Conservation (phyloP, 2,888 invertebrate species). For the Pherbina coryleti region DNA sequence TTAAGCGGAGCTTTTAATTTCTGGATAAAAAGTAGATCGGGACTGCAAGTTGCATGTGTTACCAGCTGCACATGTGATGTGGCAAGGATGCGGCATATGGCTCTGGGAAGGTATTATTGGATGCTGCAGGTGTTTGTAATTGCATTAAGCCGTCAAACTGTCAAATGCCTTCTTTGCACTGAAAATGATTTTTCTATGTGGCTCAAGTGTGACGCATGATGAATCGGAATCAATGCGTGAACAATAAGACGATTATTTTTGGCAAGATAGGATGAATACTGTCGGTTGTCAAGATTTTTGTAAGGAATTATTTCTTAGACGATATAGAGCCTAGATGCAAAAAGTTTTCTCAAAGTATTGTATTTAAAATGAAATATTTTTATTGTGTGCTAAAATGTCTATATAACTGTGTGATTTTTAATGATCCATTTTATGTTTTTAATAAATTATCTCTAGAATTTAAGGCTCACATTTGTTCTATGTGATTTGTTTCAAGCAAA, state of each 20-base stretch:
- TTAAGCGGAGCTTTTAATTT: constrained; percentile 29
- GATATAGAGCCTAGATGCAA: too few relatives aligned
- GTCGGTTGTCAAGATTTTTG: not conserved
- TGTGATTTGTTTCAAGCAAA: too few relatives aligned
- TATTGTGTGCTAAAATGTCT: too few relatives aligned
- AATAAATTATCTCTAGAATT: too few relatives aligned
- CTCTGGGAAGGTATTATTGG: constrained; percentile 19
- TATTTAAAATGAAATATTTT: too few relatives aligned
- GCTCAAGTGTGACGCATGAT: not conserved
- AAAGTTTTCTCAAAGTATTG: too few relatives aligned
- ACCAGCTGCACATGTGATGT: constrained; percentile 8
- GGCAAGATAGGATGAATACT: not conserved
- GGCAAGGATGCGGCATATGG: constrained; percentile 6
- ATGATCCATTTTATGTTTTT: too few relatives aligned
- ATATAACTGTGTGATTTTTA: too few relatives aligned
- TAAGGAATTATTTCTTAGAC: too few relatives aligned
- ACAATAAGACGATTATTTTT: not conserved
- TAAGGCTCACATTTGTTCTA: too few relatives aligned
- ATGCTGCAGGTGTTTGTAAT: constrained; percentile 38
- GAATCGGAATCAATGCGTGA: constrained; percentile 2
- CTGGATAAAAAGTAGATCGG: constrained; percentile 5
- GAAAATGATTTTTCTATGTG: constrained; percentile 46
- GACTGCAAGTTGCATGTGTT: not conserved
- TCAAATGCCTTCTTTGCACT: constrained; percentile 44
- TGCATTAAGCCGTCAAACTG: constrained; percentile 50